Evolutionary conservation across 2,797 vertebrate species (phyloP), one percentile per base, ranked within the genome.

Genomic region (Labeo calbasu): DNA sequence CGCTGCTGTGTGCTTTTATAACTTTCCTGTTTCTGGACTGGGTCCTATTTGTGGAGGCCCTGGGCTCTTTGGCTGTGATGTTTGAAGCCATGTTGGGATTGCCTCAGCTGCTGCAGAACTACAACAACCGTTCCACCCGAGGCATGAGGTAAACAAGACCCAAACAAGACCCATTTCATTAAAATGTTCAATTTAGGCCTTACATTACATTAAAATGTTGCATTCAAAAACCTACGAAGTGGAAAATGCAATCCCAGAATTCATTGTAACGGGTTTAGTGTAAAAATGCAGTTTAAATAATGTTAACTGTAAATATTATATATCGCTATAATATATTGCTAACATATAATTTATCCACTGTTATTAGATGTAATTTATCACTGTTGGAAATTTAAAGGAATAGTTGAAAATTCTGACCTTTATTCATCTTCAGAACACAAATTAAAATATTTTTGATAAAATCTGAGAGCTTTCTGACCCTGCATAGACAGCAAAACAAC

Each of bases 91-190:
- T 94, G 94, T 90, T 96, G 21, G 95, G 95, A 15, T 21, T 96
- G n/a, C 96, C 96, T 0, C 96, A 96, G 91, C 92, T 96, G 55
- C 88, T 95, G 83, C 94, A 95, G 79, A 96, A 96, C 93, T 87
- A 94, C 89, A 89, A 91, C 55, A 94, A 95, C 88, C 84, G 23
- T 69, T 96, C 95, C 83, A 96, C 95, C 19, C 93, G 90, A 79
- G 95, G 96, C 82, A 96, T 96, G 96, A 96, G 96, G 96, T 96
- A 53, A 79, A 48, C 40, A n/a, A 50, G 23, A 4, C 17, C 3
- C 23, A 61, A 21, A 28, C 32, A 36, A 36, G 32, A 36, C 32
- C 32, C 3, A 36, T 55, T 51, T 68, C 11, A 50, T 51, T 63
- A 21, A 28, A 3, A 21, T 28, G 4, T n/a, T 36, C 36, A 1